phyloP scores from a whole-genome alignment of 2,113 vertebrate species.

The Hipposideros armiger region DNA sequence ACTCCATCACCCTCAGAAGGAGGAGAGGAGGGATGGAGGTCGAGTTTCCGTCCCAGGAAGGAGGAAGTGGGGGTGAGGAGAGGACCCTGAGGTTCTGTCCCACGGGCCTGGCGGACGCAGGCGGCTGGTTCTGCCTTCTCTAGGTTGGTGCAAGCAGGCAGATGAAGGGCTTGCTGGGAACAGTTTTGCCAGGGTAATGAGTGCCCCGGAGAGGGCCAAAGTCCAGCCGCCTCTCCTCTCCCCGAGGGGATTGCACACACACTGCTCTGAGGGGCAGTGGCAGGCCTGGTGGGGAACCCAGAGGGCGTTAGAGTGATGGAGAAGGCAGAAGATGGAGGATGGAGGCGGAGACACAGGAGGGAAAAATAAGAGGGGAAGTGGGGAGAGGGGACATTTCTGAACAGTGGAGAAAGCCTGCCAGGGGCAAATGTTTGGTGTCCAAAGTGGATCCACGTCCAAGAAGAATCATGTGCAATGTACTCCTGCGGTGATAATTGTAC shows the following conservation, averaged over 20 bases:
- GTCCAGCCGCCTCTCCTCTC: not conserved
- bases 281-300: not conserved
- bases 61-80: not conserved
- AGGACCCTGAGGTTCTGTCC: not conserved
- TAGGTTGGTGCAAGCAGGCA: not conserved
- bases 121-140: not conserved
- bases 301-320: no score
- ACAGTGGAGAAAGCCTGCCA: not conserved
- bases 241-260: no score
- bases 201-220: not conserved
- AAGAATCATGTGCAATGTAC: accelerated
- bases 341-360: no score
- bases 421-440: not conserved
- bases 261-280: not conserved
- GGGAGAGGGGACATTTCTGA: not conserved
- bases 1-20: not conserved
- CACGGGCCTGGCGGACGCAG: not conserved
- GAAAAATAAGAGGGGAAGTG: no score
- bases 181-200: not conserved
- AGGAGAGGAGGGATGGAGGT: not conserved
- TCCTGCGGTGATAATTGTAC: accelerated
- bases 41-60: not conserved
- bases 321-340: not conserved
- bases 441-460: not conserved
- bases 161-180: not conserved